Conservation (phyloP, 2,888 invertebrate species). For the Microctonus hyperodae region DNA sequence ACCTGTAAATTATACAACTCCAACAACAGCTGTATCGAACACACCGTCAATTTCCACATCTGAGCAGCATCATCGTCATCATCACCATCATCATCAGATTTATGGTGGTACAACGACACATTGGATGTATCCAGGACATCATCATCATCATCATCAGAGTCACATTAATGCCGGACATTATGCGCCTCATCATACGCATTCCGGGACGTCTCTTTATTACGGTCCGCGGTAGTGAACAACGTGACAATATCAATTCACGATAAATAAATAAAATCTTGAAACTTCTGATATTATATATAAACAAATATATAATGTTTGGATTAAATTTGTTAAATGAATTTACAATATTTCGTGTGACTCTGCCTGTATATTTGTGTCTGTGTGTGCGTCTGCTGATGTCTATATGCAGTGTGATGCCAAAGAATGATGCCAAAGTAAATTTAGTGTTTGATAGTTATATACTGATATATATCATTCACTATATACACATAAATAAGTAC, state of each 20-base stretch:
- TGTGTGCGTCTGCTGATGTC: background rate
- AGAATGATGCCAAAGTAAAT: constrained; percentile 41
- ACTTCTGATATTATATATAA: background rate
- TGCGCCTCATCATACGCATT: constrained; percentile 51
- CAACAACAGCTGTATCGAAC: constrained; percentile 31
- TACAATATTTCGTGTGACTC: no score
- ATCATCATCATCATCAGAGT: no score
- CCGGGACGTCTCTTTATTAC: constrained; percentile 56
- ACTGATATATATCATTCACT: no score
- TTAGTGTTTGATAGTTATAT: no score
- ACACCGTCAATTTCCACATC: constrained; percentile 45
- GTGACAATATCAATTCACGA: constrained; percentile 20
- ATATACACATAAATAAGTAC: no score
- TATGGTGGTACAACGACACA: constrained; percentile 49
- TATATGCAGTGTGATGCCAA: constrained; percentile 30
- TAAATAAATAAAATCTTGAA: constrained; percentile 19
- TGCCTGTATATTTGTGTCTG: no score
- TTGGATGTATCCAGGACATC: constrained; percentile 49
- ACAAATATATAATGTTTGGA: no score
- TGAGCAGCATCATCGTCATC: constrained; percentile 46
- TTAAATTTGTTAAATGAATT: background rate
- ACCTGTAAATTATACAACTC: constrained; percentile 35
- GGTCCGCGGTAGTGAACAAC: constrained; percentile 54
- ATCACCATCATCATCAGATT: constrained; percentile 59
- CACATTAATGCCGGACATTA: constrained; percentile 42